A percentile compares a stretch with the other conserved stretches of the same genome.
Conservation (phyloP, 2,888 invertebrate species). For the Napeogenes sylphis region DNA sequence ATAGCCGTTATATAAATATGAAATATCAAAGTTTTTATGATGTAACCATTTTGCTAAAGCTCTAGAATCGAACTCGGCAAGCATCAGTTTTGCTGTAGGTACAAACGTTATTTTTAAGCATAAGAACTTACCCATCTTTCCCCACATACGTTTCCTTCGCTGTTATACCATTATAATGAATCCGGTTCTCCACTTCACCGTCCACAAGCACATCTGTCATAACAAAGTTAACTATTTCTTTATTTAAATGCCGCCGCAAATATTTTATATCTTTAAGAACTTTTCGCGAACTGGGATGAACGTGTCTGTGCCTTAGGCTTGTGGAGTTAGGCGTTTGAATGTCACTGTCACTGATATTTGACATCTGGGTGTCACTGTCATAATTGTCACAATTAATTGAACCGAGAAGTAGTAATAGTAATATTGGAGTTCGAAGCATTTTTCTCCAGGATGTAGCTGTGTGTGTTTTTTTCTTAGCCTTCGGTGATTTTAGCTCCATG, state of each 20-base stretch:
- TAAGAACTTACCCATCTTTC: constrained; percentile 69
- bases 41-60: too few species aligned
- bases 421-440: constrained; percentile 57
- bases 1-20: too few species aligned
- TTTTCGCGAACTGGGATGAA: constrained; percentile 43
- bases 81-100: constrained; percentile 1
- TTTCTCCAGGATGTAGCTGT: constrained; percentile 56
- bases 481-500: constrained; percentile 69
- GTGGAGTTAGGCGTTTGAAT: constrained; percentile 34
- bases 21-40: too few species aligned
- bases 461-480: constrained; percentile 65
- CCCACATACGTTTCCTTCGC: constrained; percentile 82
- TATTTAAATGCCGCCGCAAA: constrained; percentile 63
- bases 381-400: constrained; percentile 60
- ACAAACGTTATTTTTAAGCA: constrained; percentile 1
- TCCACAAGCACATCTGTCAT: constrained; percentile 81
- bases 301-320: constrained; percentile 33
- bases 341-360: constrained; percentile 36
- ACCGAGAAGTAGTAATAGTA: constrained; percentile 61
- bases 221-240: constrained; percentile 78
- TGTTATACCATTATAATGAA: constrained; percentile 80
- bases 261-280: constrained; percentile 61
- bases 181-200: constrained; percentile 82
- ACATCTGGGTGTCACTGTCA: constrained; percentile 34
- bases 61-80: too few species aligned